Conservation (phyloP, 2,888 invertebrate species). For the Dichetophora obliterata region DNA sequence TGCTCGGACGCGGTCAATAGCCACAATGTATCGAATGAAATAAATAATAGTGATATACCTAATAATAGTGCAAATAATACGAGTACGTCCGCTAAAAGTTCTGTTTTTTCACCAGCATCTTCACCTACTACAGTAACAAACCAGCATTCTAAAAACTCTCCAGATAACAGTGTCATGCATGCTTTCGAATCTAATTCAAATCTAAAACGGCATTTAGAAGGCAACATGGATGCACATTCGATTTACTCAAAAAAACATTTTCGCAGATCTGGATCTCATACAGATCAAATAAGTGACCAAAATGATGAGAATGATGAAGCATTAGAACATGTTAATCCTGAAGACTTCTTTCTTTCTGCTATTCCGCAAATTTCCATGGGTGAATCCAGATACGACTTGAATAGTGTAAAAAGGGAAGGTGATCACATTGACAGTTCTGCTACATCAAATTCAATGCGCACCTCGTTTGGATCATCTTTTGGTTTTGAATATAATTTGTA, state of each 20-base stretch:
- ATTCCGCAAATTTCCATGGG: slow-evolving; percentile 69
- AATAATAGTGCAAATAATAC: slow-evolving; percentile 45
- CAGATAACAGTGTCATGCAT: slow-evolving; percentile 1
- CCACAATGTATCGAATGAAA: slow-evolving; percentile 1
- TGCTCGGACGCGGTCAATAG: slow-evolving; percentile 17
- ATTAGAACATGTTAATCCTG: slow-evolving; percentile 65
- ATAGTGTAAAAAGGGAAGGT: slow-evolving; percentile 65
- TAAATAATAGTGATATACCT: slow-evolving; percentile 31
- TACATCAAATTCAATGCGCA: slow-evolving; percentile 57
- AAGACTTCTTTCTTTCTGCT: slow-evolving; percentile 67
- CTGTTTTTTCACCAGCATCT: slow-evolving; percentile 27
- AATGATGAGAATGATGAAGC: slow-evolving; percentile 57
- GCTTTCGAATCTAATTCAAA: slow-evolving; percentile 31
- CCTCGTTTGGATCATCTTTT: slow-evolving; percentile 52
- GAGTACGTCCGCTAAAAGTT: slow-evolving; percentile 32
- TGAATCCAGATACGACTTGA: slow-evolving; percentile 66
- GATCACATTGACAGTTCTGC: slow-evolving; percentile 56
- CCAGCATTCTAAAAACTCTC: slow-evolving; percentile 6
- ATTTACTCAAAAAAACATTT: slow-evolving; percentile 66
- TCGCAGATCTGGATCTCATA: slow-evolving; percentile 57
- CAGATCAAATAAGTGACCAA: slow-evolving; percentile 49
- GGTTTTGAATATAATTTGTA: slow-evolving; percentile 66
- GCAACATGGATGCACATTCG: slow-evolving; percentile 63
- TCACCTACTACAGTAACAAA: slow-evolving; percentile 9
- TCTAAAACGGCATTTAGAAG: slow-evolving; percentile 62